These are phyloP conservation scores for Tyrophagus putrescentiae DNA, from an alignment of 1,140 invertebrate genomes.

Conservation along the genomic window DNA sequence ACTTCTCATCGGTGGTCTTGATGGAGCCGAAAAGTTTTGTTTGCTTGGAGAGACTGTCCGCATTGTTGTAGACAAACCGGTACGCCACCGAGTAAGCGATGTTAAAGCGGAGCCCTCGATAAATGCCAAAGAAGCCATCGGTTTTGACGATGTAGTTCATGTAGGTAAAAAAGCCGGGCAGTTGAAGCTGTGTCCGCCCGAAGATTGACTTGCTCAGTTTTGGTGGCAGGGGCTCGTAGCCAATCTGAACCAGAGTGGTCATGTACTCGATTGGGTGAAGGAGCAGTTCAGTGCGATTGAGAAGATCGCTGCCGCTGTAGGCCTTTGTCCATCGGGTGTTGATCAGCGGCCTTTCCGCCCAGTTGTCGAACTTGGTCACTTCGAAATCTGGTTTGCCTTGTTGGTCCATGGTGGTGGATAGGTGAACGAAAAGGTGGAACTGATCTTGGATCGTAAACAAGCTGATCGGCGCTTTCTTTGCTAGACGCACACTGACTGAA, in stretches of 20 bases:
- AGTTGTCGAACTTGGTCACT: too few species aligned
- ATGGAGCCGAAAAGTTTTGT: background rate
- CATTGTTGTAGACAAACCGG: slow-evolving; percentile 19
- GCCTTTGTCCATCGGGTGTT: slow-evolving; percentile 4
- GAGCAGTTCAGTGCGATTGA: background rate
- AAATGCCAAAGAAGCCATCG: slow-evolving; percentile 19
- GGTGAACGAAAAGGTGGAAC: too few species aligned
- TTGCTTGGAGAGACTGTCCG: slow-evolving; percentile 6
- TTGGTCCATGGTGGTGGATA: too few species aligned
- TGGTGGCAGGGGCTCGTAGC: slow-evolving; percentile 62
- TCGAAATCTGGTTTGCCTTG: too few species aligned
- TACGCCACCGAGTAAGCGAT: background rate
- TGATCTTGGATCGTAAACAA: too few species aligned
- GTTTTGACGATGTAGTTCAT: slow-evolving; percentile 36
- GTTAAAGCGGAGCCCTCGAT: slow-evolving; percentile 18
- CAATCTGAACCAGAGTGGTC: slow-evolving; percentile 34
- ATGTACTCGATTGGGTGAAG: slow-evolving; percentile 33
- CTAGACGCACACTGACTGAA: too few species aligned
- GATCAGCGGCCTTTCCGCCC: background rate
- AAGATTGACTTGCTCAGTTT: slow-evolving; percentile 54
- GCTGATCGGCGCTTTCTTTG: too few species aligned
- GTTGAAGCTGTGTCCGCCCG: slow-evolving; percentile 53
- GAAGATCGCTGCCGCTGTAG: background rate
- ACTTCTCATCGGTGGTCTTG: background rate
- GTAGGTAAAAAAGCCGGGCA: slow-evolving; percentile 77